Conservation (phyloP, 2,888 invertebrate genomes). For the Geophilus truncorum region DNA sequence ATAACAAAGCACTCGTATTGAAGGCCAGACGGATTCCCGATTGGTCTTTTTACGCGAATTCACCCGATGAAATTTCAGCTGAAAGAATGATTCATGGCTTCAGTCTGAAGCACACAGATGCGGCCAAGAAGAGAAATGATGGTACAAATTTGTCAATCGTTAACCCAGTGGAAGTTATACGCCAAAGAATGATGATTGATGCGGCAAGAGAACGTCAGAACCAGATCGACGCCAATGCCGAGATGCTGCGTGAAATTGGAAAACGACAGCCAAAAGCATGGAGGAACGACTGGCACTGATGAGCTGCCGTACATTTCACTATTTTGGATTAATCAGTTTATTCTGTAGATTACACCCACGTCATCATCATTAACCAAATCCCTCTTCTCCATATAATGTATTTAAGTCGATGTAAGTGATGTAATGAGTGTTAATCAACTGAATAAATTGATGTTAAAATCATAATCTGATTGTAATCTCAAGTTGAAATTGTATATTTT, state of each 20-base stretch:
- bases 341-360: slow-evolving; percentile 2
- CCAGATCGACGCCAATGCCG: slow-evolving; percentile 1
- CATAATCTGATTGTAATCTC: background rate
- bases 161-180: background rate
- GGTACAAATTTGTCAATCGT: slow-evolving; percentile 1
- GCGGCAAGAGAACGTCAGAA: slow-evolving; percentile 18
- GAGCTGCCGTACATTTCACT: background rate
- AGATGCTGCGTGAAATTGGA: background rate
- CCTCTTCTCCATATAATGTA: background rate
- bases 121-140: background rate
- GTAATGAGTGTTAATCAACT: background rate
- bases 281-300: background rate
- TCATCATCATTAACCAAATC: background rate
- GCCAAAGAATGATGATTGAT: background rate
- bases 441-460: background rate
- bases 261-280: slow-evolving; percentile 13
- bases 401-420: background rate
- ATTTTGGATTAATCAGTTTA: background rate
- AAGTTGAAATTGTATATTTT: background rate
- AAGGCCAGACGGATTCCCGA: background rate
- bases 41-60: background rate
- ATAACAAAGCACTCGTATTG: background rate
- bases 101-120: background rate
- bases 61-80: background rate
- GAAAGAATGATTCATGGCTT: background rate